phyloP scores from a whole-genome alignment of 2,888 invertebrate species.

The Tribolium freemani region DNA sequence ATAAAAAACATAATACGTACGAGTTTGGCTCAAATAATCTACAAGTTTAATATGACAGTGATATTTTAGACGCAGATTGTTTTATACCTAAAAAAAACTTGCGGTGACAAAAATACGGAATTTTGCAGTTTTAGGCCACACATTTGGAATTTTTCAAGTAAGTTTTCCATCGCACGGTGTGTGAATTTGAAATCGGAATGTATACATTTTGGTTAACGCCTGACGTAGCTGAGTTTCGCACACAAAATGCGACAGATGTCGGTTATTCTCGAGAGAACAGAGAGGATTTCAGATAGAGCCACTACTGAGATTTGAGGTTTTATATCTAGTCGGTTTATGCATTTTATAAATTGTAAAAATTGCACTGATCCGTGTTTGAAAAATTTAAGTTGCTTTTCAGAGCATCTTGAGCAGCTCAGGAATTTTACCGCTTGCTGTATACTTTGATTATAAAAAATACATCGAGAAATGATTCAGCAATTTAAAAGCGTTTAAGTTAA shows the following conservation, averaged over 20 bases:
- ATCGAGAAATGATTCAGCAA: conserved; percentile 43
- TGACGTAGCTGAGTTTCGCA: not conserved
- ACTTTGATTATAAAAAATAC: conserved; percentile 15
- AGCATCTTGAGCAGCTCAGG: not conserved
- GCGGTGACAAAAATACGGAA: too few species aligned
- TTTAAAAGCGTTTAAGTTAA: conserved; percentile 46
- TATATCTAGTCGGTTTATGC: not conserved
- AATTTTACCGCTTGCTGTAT: not conserved
- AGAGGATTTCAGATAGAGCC: not conserved
- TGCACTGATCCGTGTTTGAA: not conserved
- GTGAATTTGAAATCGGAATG: not conserved
- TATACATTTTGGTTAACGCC: not conserved
- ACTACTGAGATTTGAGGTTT: not conserved
- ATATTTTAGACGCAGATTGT: too few species aligned
- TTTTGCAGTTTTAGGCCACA: not conserved
- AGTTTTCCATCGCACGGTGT: not conserved
- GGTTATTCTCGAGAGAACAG: conserved; percentile 2
- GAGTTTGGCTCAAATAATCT: too few species aligned
- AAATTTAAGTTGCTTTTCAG: not conserved
- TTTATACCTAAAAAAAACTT: too few species aligned
- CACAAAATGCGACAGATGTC: not conserved
- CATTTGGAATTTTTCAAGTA: conserved; percentile 1
- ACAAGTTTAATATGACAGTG: too few species aligned
- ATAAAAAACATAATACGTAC: conserved; percentile 16
- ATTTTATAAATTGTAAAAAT: not conserved